A percentile compares a stretch with the other conserved stretches of the same genome.
phyloP scores from a whole-genome alignment of 2,888 invertebrate genomes.

The Lissonota sp. region DNA sequence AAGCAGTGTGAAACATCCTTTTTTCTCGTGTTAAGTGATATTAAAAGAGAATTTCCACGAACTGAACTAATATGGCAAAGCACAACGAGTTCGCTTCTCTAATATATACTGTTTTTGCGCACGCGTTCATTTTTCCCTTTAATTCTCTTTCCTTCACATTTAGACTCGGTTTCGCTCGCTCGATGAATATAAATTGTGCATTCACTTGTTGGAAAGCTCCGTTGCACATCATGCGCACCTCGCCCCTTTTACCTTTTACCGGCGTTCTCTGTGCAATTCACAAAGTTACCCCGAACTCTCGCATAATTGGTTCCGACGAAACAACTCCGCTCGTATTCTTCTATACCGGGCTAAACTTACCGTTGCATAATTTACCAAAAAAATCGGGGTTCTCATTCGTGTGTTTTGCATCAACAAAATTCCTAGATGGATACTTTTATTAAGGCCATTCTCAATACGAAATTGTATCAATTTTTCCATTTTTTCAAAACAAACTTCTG shows the following conservation, averaged over 20 bases:
- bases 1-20: too few relatives aligned
- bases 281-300: constrained; percentile 16
- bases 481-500: too few relatives aligned
- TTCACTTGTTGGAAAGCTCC: constrained; percentile 36
- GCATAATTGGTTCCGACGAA: constrained; percentile 75
- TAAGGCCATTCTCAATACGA: too few relatives aligned
- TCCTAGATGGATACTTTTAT: too few relatives aligned
- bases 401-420: background rate
- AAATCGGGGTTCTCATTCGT: constrained; percentile 5
- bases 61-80: too few relatives aligned
- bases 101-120: too few relatives aligned
- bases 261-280: constrained; percentile 14
- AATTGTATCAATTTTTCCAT: too few relatives aligned
- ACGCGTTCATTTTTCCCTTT: too few relatives aligned
- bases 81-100: too few relatives aligned
- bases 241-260: background rate
- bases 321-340: constrained; percentile 62
- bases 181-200: constrained; percentile 76
- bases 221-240: constrained; percentile 5
- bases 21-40: too few relatives aligned
- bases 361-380: constrained; percentile 58
- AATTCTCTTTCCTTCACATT: too few relatives aligned
- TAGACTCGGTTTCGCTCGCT: background rate
- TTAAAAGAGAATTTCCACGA: too few relatives aligned
- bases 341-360: constrained; percentile 69